Evolutionary conservation across 2,797 vertebrate species (phyloP).

Genomic region (Gallinago solitaria): DNA sequence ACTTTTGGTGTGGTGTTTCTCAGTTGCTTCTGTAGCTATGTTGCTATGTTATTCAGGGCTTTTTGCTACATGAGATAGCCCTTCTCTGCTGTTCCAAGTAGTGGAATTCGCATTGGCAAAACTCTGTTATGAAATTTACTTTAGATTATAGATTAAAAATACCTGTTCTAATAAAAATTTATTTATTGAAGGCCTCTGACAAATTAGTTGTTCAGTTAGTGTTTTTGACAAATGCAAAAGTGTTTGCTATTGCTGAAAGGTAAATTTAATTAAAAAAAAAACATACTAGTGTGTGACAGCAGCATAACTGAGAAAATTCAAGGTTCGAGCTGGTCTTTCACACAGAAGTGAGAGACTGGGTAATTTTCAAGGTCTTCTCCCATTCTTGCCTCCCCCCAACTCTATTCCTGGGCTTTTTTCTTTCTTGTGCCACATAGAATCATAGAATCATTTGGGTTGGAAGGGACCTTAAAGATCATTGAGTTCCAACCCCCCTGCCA

Average conservation of each 20-base stretch:
- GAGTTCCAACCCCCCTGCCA: too few relatives aligned
- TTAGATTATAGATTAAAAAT: background rate
- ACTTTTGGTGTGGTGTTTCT: background rate
- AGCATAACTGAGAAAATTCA: background rate
- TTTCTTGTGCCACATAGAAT: background rate
- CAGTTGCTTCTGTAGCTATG: background rate
- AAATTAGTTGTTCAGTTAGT: background rate
- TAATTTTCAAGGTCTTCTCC: background rate
- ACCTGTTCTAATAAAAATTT: background rate
- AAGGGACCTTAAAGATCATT: too few relatives aligned
- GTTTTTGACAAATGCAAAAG: background rate
- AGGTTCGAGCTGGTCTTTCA: background rate
- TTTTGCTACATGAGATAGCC: background rate
- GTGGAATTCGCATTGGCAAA: background rate
- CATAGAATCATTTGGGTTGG: too few relatives aligned
- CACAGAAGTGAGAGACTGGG: background rate
- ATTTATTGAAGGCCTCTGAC: background rate
- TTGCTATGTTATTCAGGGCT: background rate
- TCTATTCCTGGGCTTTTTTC: background rate
- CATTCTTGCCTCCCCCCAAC: rapidly evolving
- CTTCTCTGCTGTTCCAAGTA: background rate
- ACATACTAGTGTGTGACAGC: background rate
- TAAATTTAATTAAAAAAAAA: background rate
- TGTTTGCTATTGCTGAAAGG: background rate
- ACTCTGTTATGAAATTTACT: background rate